Base-by-base conservation (phyloP, 2,113 vertebrate genomes). In the Carettochelys insculpta region DNA sequence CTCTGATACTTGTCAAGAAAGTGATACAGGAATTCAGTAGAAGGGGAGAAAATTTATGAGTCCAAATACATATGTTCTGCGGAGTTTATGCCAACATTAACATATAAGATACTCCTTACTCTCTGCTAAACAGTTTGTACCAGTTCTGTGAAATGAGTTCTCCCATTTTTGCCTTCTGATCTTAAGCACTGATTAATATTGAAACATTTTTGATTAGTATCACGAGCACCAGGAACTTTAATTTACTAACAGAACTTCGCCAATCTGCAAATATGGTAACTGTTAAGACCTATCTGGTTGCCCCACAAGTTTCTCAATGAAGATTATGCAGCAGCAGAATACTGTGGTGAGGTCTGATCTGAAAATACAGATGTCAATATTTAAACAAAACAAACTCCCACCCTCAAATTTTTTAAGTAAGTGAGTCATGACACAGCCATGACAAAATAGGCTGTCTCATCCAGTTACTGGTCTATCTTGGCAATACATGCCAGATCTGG, bases 401-500 rank as follows among this genome's bases (percentile, higher is more conserved):
- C 89, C 68, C 73, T 79, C 5, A 3, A 11, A 0, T 85, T 75
- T 87, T 22, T 87, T 90, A 82, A 61, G 71, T n/a, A 79, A 61
- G 56, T 43, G 77, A 89, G 47, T 43, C 81, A 88, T 81, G 6
- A 1, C 14, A 41, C 76, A 54, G 50, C 34, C 83, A 88, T 77
- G 88, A 51, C 87, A 86, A 24, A 29, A n/a, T 79, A 75, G 83
- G 77, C 75, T 5, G 11, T 0, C 0, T 85, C 90, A 68, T 83
- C 88, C 88, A 80, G 51, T 51, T 79, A 34, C 38, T 1, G 4
- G 77, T 54, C 50, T 47, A 61, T 90, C 90, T 83, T 94, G 92
- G 94, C 95, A 92, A 83, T 90, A 89, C 54, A 48, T 1, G 31
- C 77, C 91, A 88, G 91, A 58, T 22, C 51, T 87, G 91, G 90